phyloP scores from a whole-genome alignment of 2,113 vertebrate species.

The Tyto alba region DNA sequence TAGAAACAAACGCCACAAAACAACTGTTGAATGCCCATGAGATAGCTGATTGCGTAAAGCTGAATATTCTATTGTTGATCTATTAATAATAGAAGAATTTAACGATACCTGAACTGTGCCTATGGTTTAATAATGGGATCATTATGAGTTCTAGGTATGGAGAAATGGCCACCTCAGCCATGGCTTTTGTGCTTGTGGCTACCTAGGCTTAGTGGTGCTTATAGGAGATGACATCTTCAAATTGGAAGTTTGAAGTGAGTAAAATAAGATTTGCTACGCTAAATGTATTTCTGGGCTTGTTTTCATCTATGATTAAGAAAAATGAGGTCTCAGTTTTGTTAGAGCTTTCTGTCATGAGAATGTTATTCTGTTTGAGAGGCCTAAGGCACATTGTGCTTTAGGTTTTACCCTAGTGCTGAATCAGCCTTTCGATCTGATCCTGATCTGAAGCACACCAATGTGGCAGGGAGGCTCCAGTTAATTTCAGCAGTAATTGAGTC shows the following conservation, averaged over 20 bases:
- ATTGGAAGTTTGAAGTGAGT: neutral
- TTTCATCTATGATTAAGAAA: neutral
- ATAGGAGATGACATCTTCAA: neutral
- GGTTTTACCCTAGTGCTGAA: neutral
- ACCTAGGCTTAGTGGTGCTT: neutral
- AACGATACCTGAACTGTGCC: neutral
- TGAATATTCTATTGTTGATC: neutral
- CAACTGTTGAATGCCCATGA: neutral
- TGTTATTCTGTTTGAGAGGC: neutral
- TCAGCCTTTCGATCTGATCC: neutral
- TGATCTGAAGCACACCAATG: neutral
- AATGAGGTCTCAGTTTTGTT: neutral
- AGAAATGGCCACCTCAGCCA: neutral
- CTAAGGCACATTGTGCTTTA: neutral
- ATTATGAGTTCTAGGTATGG: neutral
- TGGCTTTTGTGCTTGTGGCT: neutral
- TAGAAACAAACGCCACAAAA: neutral
- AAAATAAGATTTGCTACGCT: neutral
- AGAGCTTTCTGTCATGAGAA: neutral
- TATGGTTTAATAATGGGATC: neutral
- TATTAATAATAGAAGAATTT: neutral
- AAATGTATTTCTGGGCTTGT: neutral
- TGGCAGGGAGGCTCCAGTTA: neutral
- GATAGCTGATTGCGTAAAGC: neutral
- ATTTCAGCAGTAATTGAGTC: neutral